Conservation (phyloP, 2,888 invertebrate species). For the Pammene fasciana region DNA sequence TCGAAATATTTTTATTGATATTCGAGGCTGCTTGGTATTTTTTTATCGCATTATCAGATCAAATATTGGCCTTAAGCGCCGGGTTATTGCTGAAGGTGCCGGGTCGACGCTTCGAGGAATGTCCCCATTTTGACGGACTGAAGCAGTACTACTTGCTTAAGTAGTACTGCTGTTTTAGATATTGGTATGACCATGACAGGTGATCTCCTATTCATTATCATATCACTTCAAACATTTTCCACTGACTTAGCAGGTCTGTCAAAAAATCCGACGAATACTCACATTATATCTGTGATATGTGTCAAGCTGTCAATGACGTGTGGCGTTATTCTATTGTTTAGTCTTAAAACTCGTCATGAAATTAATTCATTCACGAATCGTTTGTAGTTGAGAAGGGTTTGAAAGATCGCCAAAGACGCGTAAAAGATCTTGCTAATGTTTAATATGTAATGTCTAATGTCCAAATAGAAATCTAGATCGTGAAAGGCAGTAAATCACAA, state of each 20-base stretch:
- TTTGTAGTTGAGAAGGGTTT: too few relatives aligned
- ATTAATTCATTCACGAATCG: too few relatives aligned
- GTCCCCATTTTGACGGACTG: constrained; percentile 49
- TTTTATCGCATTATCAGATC: constrained; percentile 66
- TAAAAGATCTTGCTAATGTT: too few relatives aligned
- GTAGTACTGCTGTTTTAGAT: background rate
- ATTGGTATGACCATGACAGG: background rate
- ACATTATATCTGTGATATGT: background rate
- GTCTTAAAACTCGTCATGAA: background rate
- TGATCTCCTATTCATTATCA: background rate
- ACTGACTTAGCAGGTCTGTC: background rate
- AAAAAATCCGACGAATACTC: background rate
- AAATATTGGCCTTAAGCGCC: constrained; percentile 58
- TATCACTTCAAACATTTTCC: background rate
- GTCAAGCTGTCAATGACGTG: too few relatives aligned
- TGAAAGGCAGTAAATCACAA: too few relatives aligned
- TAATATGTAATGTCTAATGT: too few relatives aligned
- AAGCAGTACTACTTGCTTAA: constrained; percentile 11
- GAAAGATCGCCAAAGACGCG: too few relatives aligned
- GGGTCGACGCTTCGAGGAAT: constrained; percentile 49
- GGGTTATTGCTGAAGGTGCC: constrained; percentile 50
- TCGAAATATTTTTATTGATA: constrained; percentile 69
- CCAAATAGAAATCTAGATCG: too few relatives aligned
- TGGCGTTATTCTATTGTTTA: too few relatives aligned
- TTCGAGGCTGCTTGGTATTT: constrained; percentile 64